Base-by-base conservation (phyloP, 2,888 invertebrate genomes). In the Pomacea canaliculata region DNA sequence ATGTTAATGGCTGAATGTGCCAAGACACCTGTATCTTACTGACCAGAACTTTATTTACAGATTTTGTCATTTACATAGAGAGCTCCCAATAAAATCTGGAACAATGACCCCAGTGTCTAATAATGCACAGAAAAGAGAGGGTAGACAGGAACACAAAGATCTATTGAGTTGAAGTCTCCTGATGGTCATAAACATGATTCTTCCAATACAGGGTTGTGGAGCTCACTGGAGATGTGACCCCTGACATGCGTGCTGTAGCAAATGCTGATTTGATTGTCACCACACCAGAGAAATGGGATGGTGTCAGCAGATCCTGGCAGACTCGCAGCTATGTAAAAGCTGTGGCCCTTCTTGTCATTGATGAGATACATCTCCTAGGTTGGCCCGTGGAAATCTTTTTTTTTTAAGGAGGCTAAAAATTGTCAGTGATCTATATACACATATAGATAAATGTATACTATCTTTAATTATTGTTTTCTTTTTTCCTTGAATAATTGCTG, bases 211-310 rank as follows among this genome's bases (percentile, higher is more conserved):
- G 93, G 83, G 97, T 99, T 0, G 96, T 99, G 0, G 99, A 99
- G 91, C 92, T 99, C 81, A 99, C 99, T 68, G 99, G 99, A 88
- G 95, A 96, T 89, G 95, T 96, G 0, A 94, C 96, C 0, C 97
- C 97, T 0, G 96, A 97, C 88, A 94, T 95, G 76, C 92, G 94
- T 78, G 95, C 96, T 0, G 96, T 99, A 78, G 93, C 94, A 0
- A 83, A 93, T 72, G 95, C 98, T 0, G 95, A 96, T 89, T 94
- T 99, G 0, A 99, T 99, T 83, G 97, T 99, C 46, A 99, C 99
- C 0, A 99, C 99, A 0, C 99, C 99, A 0, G 99, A 99, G 92
- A 99, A 99, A 91, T 99, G 99, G 99, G 99, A 99, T 91, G 99
- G 99, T 74, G 96, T 99, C 87, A 98, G 97, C 91, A 94, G 99